phyloP scores from a whole-genome alignment of 2,113 vertebrate species.

The Lamprotornis superbus region DNA sequence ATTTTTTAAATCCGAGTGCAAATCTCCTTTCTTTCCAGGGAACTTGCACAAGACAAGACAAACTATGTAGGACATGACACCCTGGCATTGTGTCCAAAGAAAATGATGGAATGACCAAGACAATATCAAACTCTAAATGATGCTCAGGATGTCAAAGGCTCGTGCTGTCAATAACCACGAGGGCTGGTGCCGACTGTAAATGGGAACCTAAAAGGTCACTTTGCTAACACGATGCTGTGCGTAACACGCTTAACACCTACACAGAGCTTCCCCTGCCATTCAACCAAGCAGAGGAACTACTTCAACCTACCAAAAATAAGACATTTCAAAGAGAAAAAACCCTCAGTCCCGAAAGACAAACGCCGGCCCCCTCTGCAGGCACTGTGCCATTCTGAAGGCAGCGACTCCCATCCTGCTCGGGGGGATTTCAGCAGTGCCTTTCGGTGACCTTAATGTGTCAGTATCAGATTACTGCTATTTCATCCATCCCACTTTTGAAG shows the following conservation, averaged over 20 bases:
- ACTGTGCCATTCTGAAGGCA: background rate
- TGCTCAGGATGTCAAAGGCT: background rate
- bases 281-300: background rate
- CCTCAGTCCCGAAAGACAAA: background rate
- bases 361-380: background rate
- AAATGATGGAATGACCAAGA: background rate
- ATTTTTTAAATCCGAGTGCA: conserved; percentile 58
- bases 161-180: background rate
- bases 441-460: conserved; percentile 17
- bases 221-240: background rate
- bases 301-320: background rate
- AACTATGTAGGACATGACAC: conserved; percentile 35
- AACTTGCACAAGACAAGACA: conserved; percentile 33
- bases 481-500: conserved; percentile 6
- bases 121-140: background rate
- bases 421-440: background rate
- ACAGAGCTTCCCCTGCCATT: background rate
- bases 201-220: conserved; percentile 1
- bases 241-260: background rate
- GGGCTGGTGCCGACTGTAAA: background rate
- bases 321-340: background rate
- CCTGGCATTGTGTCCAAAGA: background rate
- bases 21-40: conserved; percentile 48
- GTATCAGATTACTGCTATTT: conserved; percentile 33
- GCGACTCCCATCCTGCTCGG: background rate